These are phyloP conservation scores for Abscondita cerata DNA, from an alignment of 2,888 invertebrate genomes.

Conservation along the genomic window DNA sequence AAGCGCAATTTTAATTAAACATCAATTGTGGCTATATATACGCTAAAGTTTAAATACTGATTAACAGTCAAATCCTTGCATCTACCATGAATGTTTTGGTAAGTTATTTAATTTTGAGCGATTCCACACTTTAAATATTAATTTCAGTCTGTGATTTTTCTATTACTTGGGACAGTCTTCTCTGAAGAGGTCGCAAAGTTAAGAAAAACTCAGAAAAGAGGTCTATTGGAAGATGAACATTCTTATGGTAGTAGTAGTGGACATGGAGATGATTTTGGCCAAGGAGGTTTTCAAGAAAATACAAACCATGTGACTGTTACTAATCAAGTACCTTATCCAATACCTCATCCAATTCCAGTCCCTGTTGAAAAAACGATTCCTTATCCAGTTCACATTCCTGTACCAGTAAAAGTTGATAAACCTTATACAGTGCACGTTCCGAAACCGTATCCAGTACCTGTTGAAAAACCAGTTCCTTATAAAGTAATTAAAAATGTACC, in stretches of 20 bases:
- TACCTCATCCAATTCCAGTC: constrained; percentile 62
- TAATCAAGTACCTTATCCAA: constrained; percentile 60
- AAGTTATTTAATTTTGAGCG: too few relatives aligned
- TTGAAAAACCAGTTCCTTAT: constrained; percentile 63
- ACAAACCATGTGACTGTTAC: constrained; percentile 57
- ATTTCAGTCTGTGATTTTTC: constrained; percentile 17
- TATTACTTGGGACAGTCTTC: constrained; percentile 31
- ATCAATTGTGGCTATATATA: too few relatives aligned
- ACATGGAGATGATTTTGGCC: constrained; percentile 42
- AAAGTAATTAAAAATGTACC: constrained; percentile 64
- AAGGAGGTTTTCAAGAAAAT: constrained; percentile 35
- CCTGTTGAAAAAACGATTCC: constrained; percentile 61
- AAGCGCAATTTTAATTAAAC: too few relatives aligned
- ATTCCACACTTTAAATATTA: too few relatives aligned
- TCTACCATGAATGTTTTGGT: constrained; percentile 31
- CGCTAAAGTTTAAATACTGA: too few relatives aligned
- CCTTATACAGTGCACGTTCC: constrained; percentile 60
- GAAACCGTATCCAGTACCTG: constrained; percentile 60
- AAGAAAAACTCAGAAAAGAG: constrained; percentile 24
- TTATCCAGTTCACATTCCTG: constrained; percentile 56
- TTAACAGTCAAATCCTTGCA: too few relatives aligned
- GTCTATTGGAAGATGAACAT: constrained; percentile 29
- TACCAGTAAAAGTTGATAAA: constrained; percentile 61
- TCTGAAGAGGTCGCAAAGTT: constrained; percentile 26
- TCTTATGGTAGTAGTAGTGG: too few relatives aligned